phyloP scores from a whole-genome alignment of 2,797 vertebrate species.

The Microchirus variegatus region DNA sequence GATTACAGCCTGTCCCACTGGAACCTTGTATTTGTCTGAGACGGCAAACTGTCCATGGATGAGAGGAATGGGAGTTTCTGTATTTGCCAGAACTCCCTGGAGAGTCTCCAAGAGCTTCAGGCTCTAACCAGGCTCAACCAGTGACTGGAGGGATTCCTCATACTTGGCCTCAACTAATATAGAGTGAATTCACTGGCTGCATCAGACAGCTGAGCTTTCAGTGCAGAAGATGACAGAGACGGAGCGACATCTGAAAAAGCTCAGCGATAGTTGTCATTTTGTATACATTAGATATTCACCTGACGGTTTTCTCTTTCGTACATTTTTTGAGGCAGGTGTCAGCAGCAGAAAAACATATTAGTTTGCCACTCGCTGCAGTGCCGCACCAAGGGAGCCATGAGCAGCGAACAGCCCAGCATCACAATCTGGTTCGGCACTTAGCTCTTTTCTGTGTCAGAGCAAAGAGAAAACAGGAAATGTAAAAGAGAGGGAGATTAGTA shows the following conservation, averaged over 20 bases:
- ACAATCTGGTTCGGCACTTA: constrained; percentile 78
- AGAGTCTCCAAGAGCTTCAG: constrained; percentile 82
- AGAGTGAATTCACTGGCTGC: constrained; percentile 20
- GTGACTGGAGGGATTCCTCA: constrained; percentile 45
- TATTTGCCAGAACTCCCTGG: constrained; percentile 74
- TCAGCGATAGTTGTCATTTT: neutral
- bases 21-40: constrained; percentile 81
- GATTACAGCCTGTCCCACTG: constrained; percentile 72
- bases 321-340: constrained; percentile 72
- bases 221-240: constrained; percentile 21
- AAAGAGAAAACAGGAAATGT: neutral
- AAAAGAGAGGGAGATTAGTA: neutral
- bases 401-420: constrained; percentile 82
- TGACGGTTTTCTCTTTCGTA: constrained; percentile 59
- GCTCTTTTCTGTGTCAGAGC: constrained; percentile 86
- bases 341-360: constrained; percentile 81
- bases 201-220: constrained; percentile 34
- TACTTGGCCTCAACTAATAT: constrained; percentile 25
- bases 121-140: constrained; percentile 64
- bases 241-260: neutral
- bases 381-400: constrained; percentile 83
- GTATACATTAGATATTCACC: constrained; percentile 52
- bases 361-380: constrained; percentile 85
- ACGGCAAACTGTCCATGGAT: constrained; percentile 88
- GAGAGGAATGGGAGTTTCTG: constrained; percentile 80